These are phyloP conservation scores for Melanotaenia parkinsoni DNA, from an alignment of 2,797 vertebrate species.

Conservation along the genomic window DNA sequence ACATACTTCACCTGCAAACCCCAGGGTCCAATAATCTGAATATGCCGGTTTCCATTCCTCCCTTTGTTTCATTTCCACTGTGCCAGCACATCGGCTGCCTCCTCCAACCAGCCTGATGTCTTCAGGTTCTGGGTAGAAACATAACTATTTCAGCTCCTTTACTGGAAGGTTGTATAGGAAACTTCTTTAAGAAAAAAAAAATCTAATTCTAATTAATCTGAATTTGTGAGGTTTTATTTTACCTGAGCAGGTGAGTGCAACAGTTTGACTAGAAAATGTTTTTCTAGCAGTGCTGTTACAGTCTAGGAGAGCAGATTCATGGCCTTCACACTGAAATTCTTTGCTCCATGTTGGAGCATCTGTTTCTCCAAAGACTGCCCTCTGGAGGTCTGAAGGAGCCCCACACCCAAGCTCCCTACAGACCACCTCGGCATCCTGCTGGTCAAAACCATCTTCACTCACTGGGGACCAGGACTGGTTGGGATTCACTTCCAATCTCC, in stretches of 20 bases:
- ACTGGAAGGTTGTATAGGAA: too few relatives aligned
- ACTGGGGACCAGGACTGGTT: slow-evolving; percentile 9
- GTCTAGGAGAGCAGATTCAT: too few relatives aligned
- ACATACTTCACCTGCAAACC: slow-evolving; percentile 4
- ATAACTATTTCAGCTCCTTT: not conserved
- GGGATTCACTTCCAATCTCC: slow-evolving; percentile 27
- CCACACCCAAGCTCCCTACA: slow-evolving; percentile 30
- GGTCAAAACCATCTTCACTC: slow-evolving; percentile 9
- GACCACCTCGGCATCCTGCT: not conserved
- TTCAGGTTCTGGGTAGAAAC: slow-evolving; percentile 1
- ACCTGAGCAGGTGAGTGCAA: too few relatives aligned
- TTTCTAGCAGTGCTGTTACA: too few relatives aligned
- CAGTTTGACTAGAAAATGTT: too few relatives aligned
- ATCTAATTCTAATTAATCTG: too few relatives aligned
- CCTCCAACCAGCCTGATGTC: slow-evolving; percentile 15
- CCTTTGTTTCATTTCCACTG: not conserved
- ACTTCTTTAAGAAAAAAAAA: too few relatives aligned
- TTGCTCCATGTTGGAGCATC: too few relatives aligned
- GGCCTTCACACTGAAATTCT: too few relatives aligned
- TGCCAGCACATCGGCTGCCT: slow-evolving; percentile 4
- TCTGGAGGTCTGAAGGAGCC: not conserved
- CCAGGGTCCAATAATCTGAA: not conserved
- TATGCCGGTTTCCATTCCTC: not conserved
- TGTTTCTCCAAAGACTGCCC: not conserved
- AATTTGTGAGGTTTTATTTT: too few relatives aligned